These are phyloP conservation scores for Delia radicum DNA, from an alignment of 1,140 invertebrate genomes.

Conservation along the genomic window DNA sequence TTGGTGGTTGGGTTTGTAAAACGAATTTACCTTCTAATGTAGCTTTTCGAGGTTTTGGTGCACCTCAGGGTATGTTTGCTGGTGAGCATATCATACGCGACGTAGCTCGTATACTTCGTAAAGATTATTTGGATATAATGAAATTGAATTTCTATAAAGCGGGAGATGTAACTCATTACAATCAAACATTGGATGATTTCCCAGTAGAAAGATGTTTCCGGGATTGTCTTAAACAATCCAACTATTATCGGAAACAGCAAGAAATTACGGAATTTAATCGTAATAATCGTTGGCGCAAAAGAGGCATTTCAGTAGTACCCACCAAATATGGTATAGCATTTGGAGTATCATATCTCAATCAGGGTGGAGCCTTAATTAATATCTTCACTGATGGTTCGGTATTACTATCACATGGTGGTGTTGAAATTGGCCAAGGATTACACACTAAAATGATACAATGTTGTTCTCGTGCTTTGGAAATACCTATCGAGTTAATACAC, in stretches of 20 bases:
- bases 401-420: conserved; percentile 85
- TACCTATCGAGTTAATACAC: conserved; percentile 77
- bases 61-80: conserved; percentile 85
- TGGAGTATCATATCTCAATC: conserved; percentile 78
- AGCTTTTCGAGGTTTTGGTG: conserved; percentile 87
- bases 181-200: conserved; percentile 73
- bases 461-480: conserved; percentile 71
- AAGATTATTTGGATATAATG: conserved; percentile 63
- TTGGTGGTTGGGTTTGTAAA: conserved; percentile 72
- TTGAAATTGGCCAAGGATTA: conserved; percentile 95
- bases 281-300: conserved; percentile 82
- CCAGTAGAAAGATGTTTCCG: conserved; percentile 78
- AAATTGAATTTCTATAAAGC: conserved; percentile 80
- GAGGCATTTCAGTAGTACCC: conserved; percentile 83
- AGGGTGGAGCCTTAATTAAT: conserved; percentile 84
- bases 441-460: conserved; percentile 95
- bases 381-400: conserved; percentile 92
- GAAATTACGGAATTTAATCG: conserved; percentile 74
- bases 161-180: conserved; percentile 77
- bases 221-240: conserved; percentile 73
- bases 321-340: conserved; percentile 91
- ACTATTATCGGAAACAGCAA: conserved; percentile 64
- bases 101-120: conserved; percentile 70
- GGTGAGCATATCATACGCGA: conserved; percentile 77
- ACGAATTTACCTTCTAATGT: conserved; percentile 89